Evolutionary conservation across 1,140 invertebrate genomes (phyloP).

Genomic region (Apis cerana): DNA sequence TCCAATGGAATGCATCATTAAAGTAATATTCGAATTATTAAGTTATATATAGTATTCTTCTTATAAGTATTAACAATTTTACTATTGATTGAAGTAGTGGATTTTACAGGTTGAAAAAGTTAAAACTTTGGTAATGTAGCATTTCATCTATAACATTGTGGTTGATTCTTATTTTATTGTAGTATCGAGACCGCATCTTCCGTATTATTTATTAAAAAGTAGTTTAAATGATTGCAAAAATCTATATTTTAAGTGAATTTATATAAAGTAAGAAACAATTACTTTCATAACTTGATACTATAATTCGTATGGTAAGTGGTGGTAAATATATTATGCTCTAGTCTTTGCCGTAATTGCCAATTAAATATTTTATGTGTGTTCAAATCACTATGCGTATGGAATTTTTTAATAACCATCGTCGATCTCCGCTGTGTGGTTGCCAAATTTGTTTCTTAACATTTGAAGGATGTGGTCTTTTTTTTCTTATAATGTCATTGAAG

Average conservation of each 20-base stretch:
- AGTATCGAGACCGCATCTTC: constrained; percentile 22
- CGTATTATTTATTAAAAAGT: constrained; percentile 9
- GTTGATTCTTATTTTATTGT: constrained; percentile 52
- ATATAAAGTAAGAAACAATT: constrained; percentile 2
- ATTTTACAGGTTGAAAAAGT: constrained; percentile 26
- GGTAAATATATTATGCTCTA: constrained; percentile 21
- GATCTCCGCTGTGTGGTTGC: constrained; percentile 43
- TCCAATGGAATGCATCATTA: not conserved
- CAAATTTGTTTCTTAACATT: constrained; percentile 38
- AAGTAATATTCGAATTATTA: constrained; percentile 23
- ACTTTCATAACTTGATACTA: not conserved
- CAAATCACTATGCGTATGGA: constrained; percentile 30
- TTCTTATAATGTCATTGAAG: constrained; percentile 34
- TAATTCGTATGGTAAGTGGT: constrained; percentile 45
- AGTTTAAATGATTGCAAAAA: constrained; percentile 5
- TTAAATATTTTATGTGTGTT: constrained; percentile 32
- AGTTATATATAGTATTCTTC: constrained; percentile 34
- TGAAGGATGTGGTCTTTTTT: constrained; percentile 34
- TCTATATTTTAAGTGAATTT: constrained; percentile 14
- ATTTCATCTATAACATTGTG: constrained; percentile 43
- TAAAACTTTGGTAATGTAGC: constrained; percentile 19
- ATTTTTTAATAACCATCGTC: constrained; percentile 27
- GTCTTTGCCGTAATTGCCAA: constrained; percentile 28
- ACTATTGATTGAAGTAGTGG: constrained; percentile 21
- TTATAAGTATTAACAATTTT: constrained; percentile 29